A percentile compares a stretch with the other conserved stretches of the same genome.
Evolutionary conservation across 2,888 invertebrate species (phyloP).

Genomic region (Macrophya annulata): DNA sequence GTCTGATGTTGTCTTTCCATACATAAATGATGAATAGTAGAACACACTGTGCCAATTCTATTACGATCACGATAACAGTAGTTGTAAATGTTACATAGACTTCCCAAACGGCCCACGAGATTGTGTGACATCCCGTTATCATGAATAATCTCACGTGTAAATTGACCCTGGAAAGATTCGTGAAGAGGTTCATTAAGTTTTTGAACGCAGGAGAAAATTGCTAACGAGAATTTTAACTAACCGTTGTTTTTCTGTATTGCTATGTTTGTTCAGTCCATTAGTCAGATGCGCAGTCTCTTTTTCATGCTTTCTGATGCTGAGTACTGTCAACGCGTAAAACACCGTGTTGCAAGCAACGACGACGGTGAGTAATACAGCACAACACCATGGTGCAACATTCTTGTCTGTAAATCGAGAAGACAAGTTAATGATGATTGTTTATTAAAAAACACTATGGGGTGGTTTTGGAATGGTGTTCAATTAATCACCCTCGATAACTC

Average conservation of each 20-base stretch:
- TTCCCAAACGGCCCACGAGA: constrained; percentile 7
- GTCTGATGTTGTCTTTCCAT: constrained; percentile 18
- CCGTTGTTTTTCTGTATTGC: not conserved
- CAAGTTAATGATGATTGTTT: not conserved
- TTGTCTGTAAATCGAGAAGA: not conserved
- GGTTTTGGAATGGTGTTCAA: not conserved
- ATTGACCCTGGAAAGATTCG: constrained; percentile 69
- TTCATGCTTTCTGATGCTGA: not conserved
- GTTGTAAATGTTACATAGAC: not conserved
- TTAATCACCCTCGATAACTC: not conserved
- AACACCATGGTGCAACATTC: not conserved
- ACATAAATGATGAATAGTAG: not conserved
- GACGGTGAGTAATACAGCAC: not conserved
- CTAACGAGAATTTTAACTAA: not conserved
- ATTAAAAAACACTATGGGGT: too few relatives aligned
- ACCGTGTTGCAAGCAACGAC: not conserved
- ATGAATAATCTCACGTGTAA: constrained; percentile 15
- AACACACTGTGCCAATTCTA: not conserved
- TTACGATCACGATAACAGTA: not conserved
- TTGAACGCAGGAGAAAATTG: not conserved
- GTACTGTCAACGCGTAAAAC: not conserved
- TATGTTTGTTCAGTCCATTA: constrained; percentile 10
- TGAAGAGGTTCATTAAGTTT: constrained; percentile 67
- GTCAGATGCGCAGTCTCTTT: not conserved
- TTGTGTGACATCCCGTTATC: constrained; percentile 17